Conservation (phyloP, 23 tunicate genomes). For the Trididemnum clinides region DNA sequence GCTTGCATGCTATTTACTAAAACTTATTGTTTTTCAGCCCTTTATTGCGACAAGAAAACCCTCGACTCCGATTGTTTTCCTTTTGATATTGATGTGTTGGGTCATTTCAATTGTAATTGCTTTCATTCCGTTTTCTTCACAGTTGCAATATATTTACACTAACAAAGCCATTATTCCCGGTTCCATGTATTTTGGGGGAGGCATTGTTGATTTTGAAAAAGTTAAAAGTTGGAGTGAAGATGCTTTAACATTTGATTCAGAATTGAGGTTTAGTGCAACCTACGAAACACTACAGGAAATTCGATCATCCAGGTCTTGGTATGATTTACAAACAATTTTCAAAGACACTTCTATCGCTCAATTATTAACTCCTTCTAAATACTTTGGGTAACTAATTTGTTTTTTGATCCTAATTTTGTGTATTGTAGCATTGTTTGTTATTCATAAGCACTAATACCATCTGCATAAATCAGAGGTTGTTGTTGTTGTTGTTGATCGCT, state of each 20-base stretch:
- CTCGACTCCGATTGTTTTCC: neutral
- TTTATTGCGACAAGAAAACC: slow-evolving; percentile 37
- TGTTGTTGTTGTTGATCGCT: too few species aligned
- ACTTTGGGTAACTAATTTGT: neutral
- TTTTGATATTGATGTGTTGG: slow-evolving; percentile 30
- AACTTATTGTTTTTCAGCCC: slow-evolving; percentile 47
- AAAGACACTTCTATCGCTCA: neutral
- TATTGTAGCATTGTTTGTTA: too few species aligned
- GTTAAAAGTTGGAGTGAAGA: neutral
- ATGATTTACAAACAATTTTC: neutral
- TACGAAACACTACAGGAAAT: neutral
- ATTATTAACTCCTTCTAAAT: neutral
- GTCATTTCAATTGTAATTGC: slow-evolving; percentile 21
- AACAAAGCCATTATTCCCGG: neutral
- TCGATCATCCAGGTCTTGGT: neutral
- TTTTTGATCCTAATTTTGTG: too few species aligned
- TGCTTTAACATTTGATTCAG: neutral
- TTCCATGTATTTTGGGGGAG: slow-evolving; percentile 11
- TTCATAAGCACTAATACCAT: too few species aligned
- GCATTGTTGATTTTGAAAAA: neutral
- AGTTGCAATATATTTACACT: slow-evolving; percentile 6
- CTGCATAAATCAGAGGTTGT: too few species aligned
- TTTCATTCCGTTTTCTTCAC: slow-evolving; percentile 11
- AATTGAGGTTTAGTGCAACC: neutral
- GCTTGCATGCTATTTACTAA: too few species aligned